Conservation (phyloP, 1,140 invertebrate genomes). For the Pentalonia nigronervosa region DNA sequence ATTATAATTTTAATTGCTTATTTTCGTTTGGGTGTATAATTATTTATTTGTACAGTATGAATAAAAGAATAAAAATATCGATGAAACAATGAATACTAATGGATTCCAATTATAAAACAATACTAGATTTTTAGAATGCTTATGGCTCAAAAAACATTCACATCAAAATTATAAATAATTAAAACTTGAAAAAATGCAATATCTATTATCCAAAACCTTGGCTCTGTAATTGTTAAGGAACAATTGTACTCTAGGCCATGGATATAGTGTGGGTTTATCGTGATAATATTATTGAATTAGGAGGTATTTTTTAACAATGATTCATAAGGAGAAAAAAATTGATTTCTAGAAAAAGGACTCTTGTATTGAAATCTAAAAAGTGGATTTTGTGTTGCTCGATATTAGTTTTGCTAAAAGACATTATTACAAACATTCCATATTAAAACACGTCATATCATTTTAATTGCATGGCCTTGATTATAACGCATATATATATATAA, state of each 20-base stretch:
- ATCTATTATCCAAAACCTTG: background rate
- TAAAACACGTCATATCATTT: background rate
- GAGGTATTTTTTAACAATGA: background rate
- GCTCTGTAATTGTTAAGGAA: background rate
- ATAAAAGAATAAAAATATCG: background rate
- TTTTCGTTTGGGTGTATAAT: background rate
- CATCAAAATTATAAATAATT: background rate
- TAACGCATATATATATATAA: background rate
- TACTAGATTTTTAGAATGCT: background rate
- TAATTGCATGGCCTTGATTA: background rate
- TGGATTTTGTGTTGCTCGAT: background rate
- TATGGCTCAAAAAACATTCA: background rate
- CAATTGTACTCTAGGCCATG: background rate
- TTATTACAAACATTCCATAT: background rate
- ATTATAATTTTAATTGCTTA: conserved; percentile 14
- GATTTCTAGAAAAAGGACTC: background rate
- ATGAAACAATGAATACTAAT: background rate
- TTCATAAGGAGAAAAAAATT: background rate
- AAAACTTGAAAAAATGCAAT: background rate
- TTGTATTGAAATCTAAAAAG: background rate
- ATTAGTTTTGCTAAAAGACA: background rate
- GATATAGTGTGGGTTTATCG: background rate
- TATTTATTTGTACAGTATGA: background rate
- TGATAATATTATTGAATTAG: background rate
- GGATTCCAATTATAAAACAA: background rate